Base-by-base conservation (phyloP, 2,797 vertebrate species). In the Neosilurus mollespiculum region DNA sequence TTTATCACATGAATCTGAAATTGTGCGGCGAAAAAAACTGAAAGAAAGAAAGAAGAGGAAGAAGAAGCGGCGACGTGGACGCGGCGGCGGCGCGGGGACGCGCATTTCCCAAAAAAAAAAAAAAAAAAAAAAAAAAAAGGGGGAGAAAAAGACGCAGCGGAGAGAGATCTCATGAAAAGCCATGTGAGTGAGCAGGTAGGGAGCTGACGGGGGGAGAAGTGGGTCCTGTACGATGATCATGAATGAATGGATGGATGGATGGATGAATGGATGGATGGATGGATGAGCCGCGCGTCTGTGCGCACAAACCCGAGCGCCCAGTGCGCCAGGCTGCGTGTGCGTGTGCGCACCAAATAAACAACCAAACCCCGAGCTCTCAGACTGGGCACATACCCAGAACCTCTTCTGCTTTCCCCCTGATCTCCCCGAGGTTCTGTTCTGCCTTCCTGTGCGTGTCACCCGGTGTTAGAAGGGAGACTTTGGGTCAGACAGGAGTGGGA, bases 111-210 rank as follows among this genome's bases (percentile, higher is more conserved):
- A 9, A 58, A 11, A 53, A 24, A 54, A 61, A n/a, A 75, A 59
- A 77, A 56, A 54, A 54, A 56, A 15, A 56, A 7, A 56, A 18
- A 18, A 10, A 26, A 3, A 58, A 10, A 22, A 12, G 22, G 26
- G 26, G 18, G 22, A 4, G 18, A 16, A 51, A 79, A 76, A 87
- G 80, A 87, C 83, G 88, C 86, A 81, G 81, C 82, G 56, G 51
- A n/a, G 70, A n/a, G 70, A 72, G 16, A 75, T 82, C 49, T 53
- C 70, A 22, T 37, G 81, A 51, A 20, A 80, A 70, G 66, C 58
- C 85, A 78, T 78, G 67, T 84, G 83, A 86, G 58, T 81, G 84
- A 82, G 53, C 81, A 87, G 87, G 89, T 89, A 87, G 77, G 87
- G 18, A 66, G 56, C 66, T 80, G 64, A 62, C n/a, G 77, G 58